phyloP scores from a whole-genome alignment of 2,113 vertebrate species.

The Canis aureus region DNA sequence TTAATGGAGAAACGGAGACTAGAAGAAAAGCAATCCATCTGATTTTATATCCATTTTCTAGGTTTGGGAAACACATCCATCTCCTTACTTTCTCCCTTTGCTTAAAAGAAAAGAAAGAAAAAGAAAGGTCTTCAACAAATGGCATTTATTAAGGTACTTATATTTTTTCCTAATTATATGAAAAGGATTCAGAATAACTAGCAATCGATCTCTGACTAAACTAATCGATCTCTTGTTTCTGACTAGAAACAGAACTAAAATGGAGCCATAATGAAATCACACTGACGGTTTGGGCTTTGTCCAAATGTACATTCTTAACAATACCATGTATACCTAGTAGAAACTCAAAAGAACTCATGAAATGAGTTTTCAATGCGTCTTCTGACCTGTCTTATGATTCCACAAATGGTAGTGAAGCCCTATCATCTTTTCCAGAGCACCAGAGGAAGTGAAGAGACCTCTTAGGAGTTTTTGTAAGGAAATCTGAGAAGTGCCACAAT shows the following conservation, averaged over 20 bases:
- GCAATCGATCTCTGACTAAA: neutral
- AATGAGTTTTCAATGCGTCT: neutral
- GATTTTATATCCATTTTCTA: conserved; percentile 19
- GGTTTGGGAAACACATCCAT: neutral
- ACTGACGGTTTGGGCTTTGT: neutral
- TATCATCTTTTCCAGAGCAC: neutral
- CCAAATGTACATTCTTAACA: neutral
- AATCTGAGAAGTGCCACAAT: neutral
- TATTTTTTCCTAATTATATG: neutral
- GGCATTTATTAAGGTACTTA: neutral
- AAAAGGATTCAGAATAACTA: conserved; percentile 39
- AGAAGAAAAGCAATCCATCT: neutral
- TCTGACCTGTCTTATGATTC: neutral
- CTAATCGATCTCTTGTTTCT: too few species aligned
- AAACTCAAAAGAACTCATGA: neutral
- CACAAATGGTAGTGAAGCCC: neutral
- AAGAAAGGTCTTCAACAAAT: neutral
- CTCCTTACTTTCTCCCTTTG: neutral
- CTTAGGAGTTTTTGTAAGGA: neutral
- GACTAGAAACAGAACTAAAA: conserved; percentile 27
- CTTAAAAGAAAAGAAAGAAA: neutral
- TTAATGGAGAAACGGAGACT: neutral
- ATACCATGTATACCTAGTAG: neutral
- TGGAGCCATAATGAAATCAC: neutral
- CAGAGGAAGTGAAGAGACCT: neutral